Evolutionary conservation across 2,888 invertebrate genomes (phyloP).

Genomic region (Thereva unica): DNA sequence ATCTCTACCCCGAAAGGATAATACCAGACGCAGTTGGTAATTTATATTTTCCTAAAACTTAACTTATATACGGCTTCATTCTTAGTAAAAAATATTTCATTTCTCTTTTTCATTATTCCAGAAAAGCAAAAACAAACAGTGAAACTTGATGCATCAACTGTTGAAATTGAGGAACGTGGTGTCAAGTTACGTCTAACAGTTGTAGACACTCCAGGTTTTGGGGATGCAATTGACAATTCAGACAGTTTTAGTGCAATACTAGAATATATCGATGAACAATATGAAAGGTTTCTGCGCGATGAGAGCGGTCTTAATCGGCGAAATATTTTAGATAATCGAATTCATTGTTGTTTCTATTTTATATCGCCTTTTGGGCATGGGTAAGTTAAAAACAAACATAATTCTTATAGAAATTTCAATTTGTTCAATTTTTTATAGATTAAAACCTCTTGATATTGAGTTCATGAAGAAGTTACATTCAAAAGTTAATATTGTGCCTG

Average conservation of each 20-base stretch:
- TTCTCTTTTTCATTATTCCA: conserved; percentile 53
- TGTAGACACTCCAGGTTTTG: conserved; percentile 95
- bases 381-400: conserved; percentile 59
- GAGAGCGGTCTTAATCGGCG: conserved; percentile 95
- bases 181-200: conserved; percentile 91
- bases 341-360: conserved; percentile 97
- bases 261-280: conserved; percentile 96
- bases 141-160: conserved; percentile 92
- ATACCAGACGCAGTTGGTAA: conserved; percentile 86
- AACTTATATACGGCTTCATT: conserved; percentile 17
- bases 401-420: not conserved
- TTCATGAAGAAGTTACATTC: conserved; percentile 96
- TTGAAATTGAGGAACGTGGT: conserved; percentile 95
- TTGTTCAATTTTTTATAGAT: conserved; percentile 60
- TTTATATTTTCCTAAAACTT: conserved; percentile 45
- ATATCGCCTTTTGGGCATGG: conserved; percentile 97
- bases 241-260: conserved; percentile 92
- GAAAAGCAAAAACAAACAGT: conserved; percentile 92
- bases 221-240: conserved; percentile 92
- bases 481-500: conserved; percentile 95
- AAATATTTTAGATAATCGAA: conserved; percentile 95
- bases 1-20: conserved; percentile 90
- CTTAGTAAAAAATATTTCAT: not conserved
- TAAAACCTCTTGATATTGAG: conserved; percentile 92
- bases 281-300: conserved; percentile 86